Evolutionary conservation across 2,888 invertebrate species (phyloP).

Genomic region (Phrixothrix hirtus): DNA sequence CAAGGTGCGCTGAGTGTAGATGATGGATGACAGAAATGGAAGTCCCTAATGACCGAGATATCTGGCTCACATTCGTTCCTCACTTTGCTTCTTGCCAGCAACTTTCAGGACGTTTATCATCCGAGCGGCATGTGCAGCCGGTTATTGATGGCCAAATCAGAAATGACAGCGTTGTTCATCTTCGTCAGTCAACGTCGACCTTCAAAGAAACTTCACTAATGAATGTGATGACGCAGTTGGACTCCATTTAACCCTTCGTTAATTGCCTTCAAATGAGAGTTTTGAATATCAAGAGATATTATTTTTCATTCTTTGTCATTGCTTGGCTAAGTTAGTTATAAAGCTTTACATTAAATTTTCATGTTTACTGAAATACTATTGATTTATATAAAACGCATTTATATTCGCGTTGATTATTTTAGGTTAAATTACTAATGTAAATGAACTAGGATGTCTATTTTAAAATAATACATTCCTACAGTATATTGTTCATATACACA

Average conservation of each 20-base stretch:
- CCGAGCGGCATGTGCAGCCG: constrained; percentile 46
- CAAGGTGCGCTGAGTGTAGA: constrained; percentile 39
- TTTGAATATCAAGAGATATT: neutral
- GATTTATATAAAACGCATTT: no score
- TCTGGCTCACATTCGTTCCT: constrained; percentile 48
- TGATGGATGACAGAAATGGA: constrained; percentile 53
- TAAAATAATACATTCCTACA: no score
- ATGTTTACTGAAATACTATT: no score
- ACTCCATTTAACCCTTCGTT: constrained; percentile 29
- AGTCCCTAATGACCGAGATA: constrained; percentile 53
- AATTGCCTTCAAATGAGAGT: constrained; percentile 16
- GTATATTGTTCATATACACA: no score
- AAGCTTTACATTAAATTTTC: neutral
- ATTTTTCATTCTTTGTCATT: neutral
- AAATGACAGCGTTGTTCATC: constrained; percentile 55
- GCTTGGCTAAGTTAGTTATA: neutral
- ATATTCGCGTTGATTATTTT: no score
- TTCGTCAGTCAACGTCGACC: constrained; percentile 51
- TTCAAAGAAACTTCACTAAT: constrained; percentile 45
- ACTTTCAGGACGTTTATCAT: constrained; percentile 52
- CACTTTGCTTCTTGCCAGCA: constrained; percentile 47
- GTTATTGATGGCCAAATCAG: constrained; percentile 56
- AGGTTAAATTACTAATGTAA: no score
- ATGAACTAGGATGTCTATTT: no score
- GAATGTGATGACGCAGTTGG: constrained; percentile 46